Conservation (phyloP, 2,888 invertebrate species). For the Apodemia hepburni region DNA sequence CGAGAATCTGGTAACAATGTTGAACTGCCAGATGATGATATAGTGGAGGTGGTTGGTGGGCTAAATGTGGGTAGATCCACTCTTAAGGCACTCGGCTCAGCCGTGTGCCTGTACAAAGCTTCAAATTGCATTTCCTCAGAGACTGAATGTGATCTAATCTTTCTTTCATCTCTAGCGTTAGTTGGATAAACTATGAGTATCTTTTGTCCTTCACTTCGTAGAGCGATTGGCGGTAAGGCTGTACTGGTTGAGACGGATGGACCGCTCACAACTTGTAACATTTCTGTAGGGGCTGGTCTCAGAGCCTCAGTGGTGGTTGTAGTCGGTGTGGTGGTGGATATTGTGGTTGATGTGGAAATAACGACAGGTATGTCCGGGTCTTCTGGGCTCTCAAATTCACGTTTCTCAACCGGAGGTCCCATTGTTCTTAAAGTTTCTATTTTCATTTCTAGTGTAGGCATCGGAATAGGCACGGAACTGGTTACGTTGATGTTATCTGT, state of each 20-base stretch:
- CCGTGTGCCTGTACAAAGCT: slow-evolving; percentile 66
- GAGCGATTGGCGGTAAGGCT: slow-evolving; percentile 66
- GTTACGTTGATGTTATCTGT: slow-evolving; percentile 64
- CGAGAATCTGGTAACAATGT: slow-evolving; percentile 4
- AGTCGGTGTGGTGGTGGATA: slow-evolving; percentile 40
- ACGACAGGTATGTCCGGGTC: slow-evolving; percentile 58
- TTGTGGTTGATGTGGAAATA: slow-evolving; percentile 47
- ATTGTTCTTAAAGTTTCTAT: slow-evolving; percentile 64
- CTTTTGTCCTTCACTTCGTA: slow-evolving; percentile 65
- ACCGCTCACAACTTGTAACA: slow-evolving; percentile 58
- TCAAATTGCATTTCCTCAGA: slow-evolving; percentile 75
- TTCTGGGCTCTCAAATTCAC: slow-evolving; percentile 61
- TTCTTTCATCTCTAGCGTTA: slow-evolving; percentile 69
- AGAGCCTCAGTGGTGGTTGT: slow-evolving; percentile 51
- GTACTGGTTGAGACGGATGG: slow-evolving; percentile 60
- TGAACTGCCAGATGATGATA: not conserved
- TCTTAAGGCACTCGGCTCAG: slow-evolving; percentile 54
- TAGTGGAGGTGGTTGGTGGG: not conserved
- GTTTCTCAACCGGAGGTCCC: slow-evolving; percentile 66
- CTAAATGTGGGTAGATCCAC: slow-evolving; percentile 75
- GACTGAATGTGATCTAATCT: slow-evolving; percentile 70
- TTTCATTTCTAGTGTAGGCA: slow-evolving; percentile 73
- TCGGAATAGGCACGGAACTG: slow-evolving; percentile 60
- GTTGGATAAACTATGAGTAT: slow-evolving; percentile 76
- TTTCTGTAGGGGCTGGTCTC: slow-evolving; percentile 56